Percentiles rank a stretch among this genome's conserved stretches.
phyloP scores from a whole-genome alignment of 1,140 invertebrate genomes.

The Pinna nobilis region DNA sequence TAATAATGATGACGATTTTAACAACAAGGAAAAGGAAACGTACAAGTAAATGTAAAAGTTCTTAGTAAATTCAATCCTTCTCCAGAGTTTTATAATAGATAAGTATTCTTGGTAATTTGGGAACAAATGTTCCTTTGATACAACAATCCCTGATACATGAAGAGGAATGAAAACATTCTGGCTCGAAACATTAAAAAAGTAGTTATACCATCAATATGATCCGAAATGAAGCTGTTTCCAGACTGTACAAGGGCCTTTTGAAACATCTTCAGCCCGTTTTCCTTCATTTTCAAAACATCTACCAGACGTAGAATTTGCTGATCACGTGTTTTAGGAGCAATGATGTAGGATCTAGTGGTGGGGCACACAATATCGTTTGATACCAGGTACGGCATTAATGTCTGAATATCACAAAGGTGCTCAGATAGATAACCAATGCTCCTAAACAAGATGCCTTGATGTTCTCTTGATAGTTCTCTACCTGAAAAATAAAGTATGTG shows the following conservation, averaged over 20 bases:
- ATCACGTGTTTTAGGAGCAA: constrained; percentile 1
- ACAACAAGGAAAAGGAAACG: no score
- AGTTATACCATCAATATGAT: constrained; percentile 10
- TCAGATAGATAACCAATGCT: background rate
- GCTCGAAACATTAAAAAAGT: no score
- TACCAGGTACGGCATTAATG: background rate
- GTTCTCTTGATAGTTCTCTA: background rate
- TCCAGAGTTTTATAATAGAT: no score
- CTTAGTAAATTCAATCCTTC: no score
- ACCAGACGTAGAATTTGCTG: constrained; percentile 1
- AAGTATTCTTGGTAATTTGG: no score
- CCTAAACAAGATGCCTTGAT: background rate
- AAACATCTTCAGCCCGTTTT: background rate
- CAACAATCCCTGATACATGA: no score
- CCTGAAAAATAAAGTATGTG: background rate
- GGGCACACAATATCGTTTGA: constrained; percentile 1
- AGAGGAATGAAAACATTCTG: no score
- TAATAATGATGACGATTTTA: no score
- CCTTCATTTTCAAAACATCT: constrained; percentile 7
- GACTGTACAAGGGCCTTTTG: background rate
- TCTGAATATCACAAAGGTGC: background rate
- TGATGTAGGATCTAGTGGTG: background rate
- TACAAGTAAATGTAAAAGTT: no score
- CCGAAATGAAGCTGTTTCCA: constrained; percentile 4
- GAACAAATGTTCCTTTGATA: no score